Conservation (phyloP, 2,797 vertebrate genomes). For the Bufotes viridis region DNA sequence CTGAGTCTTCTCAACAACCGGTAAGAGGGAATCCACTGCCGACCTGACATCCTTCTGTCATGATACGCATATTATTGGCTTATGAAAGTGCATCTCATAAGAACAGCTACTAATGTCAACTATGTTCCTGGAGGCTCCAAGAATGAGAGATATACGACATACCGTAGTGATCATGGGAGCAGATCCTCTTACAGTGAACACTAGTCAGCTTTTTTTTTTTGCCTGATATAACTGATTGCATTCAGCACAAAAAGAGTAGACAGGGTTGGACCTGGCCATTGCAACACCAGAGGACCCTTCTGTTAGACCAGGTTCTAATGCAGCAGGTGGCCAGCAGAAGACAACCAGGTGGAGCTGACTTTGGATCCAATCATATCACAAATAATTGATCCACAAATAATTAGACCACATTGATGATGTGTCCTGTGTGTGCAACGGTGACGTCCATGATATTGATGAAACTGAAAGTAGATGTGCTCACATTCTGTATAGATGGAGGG, state of each 20-base stretch:
- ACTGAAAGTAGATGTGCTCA: not conserved
- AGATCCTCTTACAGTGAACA: not conserved
- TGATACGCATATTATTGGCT: not conserved
- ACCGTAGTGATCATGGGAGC: not conserved
- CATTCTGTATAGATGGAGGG: not conserved
- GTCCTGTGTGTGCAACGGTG: not conserved
- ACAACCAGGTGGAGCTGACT: not conserved
- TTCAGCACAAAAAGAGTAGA: not conserved
- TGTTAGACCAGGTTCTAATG: not conserved
- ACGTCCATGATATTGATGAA: not conserved
- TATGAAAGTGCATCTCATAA: not conserved
- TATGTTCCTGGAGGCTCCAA: not conserved
- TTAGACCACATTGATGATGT: not conserved
- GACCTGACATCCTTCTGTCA: not conserved
- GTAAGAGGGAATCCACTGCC: constrained; percentile 71
- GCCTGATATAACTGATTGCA: not conserved
- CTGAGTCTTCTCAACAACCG: constrained; percentile 95
- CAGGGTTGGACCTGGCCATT: not conserved
- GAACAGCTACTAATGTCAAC: not conserved
- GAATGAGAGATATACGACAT: too few relatives aligned
- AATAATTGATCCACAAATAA: not conserved
- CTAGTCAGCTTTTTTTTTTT: not conserved
- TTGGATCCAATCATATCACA: not conserved
- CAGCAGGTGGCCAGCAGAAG: not conserved
- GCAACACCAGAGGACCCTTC: not conserved